Conservation (phyloP, 2,797 vertebrate species). For the Alosa sapidissima region DNA sequence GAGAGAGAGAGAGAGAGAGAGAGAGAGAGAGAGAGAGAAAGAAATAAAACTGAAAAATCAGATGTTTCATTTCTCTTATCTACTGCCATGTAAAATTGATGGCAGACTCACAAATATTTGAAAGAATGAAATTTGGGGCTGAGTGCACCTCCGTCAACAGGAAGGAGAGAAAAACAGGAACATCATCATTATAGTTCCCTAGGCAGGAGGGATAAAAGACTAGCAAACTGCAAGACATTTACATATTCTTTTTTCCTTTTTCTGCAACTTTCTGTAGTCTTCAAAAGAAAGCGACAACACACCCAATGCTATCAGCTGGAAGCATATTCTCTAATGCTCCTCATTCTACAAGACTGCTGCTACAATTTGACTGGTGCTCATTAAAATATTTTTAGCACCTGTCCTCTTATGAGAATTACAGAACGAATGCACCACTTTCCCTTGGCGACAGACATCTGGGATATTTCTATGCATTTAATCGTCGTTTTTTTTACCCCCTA, state of each 20-base stretch:
- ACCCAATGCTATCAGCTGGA: neutral
- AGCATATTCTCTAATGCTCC: neutral
- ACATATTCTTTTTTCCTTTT: neutral
- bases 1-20: neutral
- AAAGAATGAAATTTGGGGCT: neutral
- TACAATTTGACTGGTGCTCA: slow-evolving; percentile 14
- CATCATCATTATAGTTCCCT: neutral
- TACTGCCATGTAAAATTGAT: neutral
- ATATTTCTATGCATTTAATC: neutral
- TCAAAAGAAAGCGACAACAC: neutral
- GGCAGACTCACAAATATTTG: neutral
- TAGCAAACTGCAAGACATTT: neutral
- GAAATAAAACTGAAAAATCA: neutral
- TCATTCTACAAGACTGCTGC: neutral
- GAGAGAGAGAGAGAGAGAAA: no score
- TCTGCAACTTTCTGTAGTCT: slow-evolving; percentile 10
- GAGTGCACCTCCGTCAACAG: neutral
- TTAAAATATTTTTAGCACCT: slow-evolving; percentile 26
- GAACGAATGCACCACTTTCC: neutral
- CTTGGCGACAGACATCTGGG: neutral
- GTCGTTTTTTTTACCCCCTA: neutral
- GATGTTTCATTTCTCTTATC: neutral
- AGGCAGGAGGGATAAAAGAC: neutral
- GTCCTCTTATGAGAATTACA: slow-evolving; percentile 18
- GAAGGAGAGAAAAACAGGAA: neutral